phyloP scores from a whole-genome alignment of 2,888 invertebrate genomes.

The Germaria angustata region DNA sequence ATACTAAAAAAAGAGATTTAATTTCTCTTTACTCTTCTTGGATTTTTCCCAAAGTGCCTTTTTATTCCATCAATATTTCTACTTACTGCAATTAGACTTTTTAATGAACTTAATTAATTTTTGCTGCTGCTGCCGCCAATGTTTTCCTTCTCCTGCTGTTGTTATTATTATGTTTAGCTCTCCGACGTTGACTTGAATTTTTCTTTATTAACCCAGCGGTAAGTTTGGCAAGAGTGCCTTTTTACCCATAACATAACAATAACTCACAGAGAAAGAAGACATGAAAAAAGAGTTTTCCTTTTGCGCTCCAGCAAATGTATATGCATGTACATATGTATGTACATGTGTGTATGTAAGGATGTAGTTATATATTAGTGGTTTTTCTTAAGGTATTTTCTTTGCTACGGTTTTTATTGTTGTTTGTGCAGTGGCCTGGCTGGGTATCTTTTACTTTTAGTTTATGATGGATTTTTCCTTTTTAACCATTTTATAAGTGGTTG shows the following conservation, averaged over 20 bases:
- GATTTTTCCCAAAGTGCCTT: background rate
- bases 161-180: background rate
- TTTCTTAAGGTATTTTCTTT: conserved; percentile 29
- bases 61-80: background rate
- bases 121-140: background rate
- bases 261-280: background rate
- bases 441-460: conserved; percentile 8
- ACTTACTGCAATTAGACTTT: conserved; percentile 49
- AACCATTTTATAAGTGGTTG: conserved; percentile 45
- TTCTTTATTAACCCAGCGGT: conserved; percentile 54
- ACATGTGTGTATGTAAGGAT: background rate
- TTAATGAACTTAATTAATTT: background rate
- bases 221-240: conserved; percentile 34
- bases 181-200: conserved; percentile 40
- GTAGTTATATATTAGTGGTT: no score
- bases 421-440: conserved; percentile 15
- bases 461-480: conserved; percentile 49
- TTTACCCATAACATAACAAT: background rate
- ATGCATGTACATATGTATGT: no score
- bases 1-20: background rate
- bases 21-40: conserved; percentile 25
- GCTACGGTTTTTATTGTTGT: conserved; percentile 4
- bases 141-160: background rate
- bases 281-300: conserved; percentile 47
- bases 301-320: conserved; percentile 2